Conservation (phyloP, 2,888 invertebrate genomes). For the Glyphotaelius pellucidus region DNA sequence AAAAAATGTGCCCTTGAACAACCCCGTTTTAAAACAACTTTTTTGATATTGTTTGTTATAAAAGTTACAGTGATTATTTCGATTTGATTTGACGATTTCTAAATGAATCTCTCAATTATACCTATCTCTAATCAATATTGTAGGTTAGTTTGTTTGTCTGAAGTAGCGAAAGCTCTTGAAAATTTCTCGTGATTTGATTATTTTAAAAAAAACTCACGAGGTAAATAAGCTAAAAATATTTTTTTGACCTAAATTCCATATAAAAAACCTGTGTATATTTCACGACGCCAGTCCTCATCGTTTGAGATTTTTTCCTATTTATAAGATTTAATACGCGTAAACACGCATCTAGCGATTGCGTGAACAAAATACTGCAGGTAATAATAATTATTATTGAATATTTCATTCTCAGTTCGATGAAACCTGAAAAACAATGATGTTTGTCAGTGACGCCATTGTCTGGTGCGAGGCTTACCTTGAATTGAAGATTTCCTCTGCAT, state of each 20-base stretch:
- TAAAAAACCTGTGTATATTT: neutral
- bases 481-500: conserved; percentile 40
- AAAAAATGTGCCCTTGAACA: too few relatives aligned
- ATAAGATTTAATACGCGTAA: too few relatives aligned
- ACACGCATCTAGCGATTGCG: neutral
- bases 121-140: neutral
- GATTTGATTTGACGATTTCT: neutral
- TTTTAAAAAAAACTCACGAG: neutral
- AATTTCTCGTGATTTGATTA: neutral
- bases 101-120: neutral
- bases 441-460: conserved; percentile 18
- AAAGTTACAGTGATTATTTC: too few relatives aligned
- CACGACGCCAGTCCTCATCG: too few relatives aligned
- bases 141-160: too few relatives aligned
- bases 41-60: too few relatives aligned
- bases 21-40: too few relatives aligned
- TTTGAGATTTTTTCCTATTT: too few relatives aligned
- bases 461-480: neutral
- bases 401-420: neutral
- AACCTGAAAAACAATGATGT: conserved; percentile 3
- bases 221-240: too few relatives aligned
- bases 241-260: too few relatives aligned
- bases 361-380: neutral
- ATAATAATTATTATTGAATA: neutral
- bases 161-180: neutral